These are phyloP conservation scores for Cossypha caffra DNA, from an alignment of 2,797 vertebrate genomes.

Conservation along the genomic window DNA sequence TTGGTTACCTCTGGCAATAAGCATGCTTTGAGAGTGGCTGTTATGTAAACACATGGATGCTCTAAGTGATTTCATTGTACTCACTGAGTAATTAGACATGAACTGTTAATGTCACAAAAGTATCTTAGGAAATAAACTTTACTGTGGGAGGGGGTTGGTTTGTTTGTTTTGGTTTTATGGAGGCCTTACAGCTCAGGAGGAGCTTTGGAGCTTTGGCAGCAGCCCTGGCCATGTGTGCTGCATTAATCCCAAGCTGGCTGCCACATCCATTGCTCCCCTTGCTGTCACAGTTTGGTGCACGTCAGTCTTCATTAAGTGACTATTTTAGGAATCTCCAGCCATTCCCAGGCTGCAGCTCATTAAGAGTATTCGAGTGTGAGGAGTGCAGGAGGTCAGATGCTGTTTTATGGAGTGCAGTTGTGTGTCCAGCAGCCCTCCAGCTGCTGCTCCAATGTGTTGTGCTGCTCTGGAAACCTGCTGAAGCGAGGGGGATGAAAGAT, in stretches of 20 bases:
- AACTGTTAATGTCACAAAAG: neutral
- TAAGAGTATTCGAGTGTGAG: constrained; percentile 20
- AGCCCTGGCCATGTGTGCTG: neutral
- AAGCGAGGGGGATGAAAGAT: neutral
- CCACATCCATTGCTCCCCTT: constrained; percentile 35
- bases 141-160: neutral
- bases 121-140: constrained; percentile 1
- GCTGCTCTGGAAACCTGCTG: neutral
- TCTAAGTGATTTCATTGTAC: neutral
- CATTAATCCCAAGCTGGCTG: constrained; percentile 36
- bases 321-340: constrained; percentile 40
- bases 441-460: constrained; percentile 15
- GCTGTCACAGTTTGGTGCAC: constrained; percentile 21
- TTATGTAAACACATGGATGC: neutral
- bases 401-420: constrained; percentile 49
- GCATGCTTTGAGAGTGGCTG: neutral
- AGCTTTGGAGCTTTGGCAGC: neutral
- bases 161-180: neutral
- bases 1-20: constrained; percentile 30
- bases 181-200: neutral
- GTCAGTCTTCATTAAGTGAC: constrained; percentile 67
- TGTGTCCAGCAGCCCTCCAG: constrained; percentile 66
- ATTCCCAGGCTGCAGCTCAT: constrained; percentile 56
- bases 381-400: constrained; percentile 54
- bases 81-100: neutral